Evolutionary conservation across 2,113 vertebrate genomes (phyloP).

Genomic region (Lipotes vexillifer): DNA sequence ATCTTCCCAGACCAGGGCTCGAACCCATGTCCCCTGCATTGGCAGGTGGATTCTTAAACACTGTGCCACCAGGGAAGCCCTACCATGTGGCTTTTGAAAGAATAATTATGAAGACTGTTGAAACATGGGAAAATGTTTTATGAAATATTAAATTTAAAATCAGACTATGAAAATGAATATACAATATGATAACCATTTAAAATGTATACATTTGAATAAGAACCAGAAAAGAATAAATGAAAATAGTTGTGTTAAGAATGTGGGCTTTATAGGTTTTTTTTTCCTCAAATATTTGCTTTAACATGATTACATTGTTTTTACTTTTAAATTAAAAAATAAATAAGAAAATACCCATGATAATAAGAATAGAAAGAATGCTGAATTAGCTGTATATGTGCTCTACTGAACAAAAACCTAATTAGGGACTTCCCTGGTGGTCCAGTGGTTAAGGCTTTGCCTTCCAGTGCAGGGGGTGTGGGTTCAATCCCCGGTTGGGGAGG

Average conservation of each 20-base stretch:
- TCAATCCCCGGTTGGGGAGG: too few relatives aligned
- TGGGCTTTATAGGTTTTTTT: not conserved
- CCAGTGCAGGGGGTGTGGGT: too few relatives aligned
- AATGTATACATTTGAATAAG: not conserved
- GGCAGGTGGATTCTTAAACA: too few relatives aligned
- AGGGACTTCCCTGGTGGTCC: too few relatives aligned
- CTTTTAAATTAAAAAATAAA: slow-evolving; percentile 15
- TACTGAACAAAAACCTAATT: not conserved
- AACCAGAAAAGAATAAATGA: not conserved
- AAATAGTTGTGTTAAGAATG: not conserved
- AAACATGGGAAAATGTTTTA: not conserved
- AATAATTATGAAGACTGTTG: not conserved
- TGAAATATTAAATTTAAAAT: slow-evolving; percentile 12
- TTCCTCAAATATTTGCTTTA: slow-evolving; percentile 7
- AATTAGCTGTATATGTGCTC: not conserved
- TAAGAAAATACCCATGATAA: not conserved
- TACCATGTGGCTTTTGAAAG: not conserved
- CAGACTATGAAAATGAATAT: slow-evolving; percentile 1
- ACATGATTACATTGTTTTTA: not conserved
- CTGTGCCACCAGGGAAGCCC: too few relatives aligned
- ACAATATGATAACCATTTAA: not conserved
- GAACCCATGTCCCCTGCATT: too few relatives aligned
- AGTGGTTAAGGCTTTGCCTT: too few relatives aligned
- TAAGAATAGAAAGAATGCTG: not conserved
- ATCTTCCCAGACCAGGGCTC: too few relatives aligned